These are phyloP conservation scores for Casuarius casuarius DNA, from an alignment of 2,113 vertebrate genomes.

Conservation along the genomic window DNA sequence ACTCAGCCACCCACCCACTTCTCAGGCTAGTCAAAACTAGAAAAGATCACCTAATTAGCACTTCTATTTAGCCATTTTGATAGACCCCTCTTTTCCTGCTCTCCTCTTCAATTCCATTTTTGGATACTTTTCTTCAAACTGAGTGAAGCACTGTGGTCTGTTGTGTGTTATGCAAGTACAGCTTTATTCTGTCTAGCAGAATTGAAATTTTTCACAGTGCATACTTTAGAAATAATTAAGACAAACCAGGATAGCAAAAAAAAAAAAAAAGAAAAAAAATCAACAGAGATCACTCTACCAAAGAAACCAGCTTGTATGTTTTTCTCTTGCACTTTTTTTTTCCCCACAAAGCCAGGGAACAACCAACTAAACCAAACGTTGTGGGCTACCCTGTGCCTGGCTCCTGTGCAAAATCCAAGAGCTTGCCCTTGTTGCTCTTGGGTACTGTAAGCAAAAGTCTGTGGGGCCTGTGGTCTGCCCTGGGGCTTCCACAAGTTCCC, in stretches of 20 bases:
- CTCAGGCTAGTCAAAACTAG: neutral
- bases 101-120: constrained; percentile 1
- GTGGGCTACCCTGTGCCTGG: neutral
- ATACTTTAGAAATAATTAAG: constrained; percentile 53
- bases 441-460: neutral
- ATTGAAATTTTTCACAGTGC: constrained; percentile 40
- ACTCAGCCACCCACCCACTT: neutral
- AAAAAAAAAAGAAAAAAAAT: neutral
- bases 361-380: neutral
- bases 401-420: neutral
- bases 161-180: constrained; percentile 40
- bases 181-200: constrained; percentile 41
- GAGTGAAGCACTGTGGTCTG: neutral
- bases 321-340: neutral
- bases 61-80: neutral
- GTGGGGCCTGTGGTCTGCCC: neutral
- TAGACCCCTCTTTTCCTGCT: neutral
- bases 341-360: neutral
- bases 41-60: neutral
- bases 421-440: neutral
- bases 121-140: neutral
- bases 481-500: neutral
- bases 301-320: constrained; percentile 12
- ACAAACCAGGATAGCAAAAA: neutral
- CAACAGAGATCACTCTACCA: constrained; percentile 41